These are phyloP conservation scores for Acanthisitta chloris DNA, from an alignment of 2,113 vertebrate genomes.

Conservation along the genomic window DNA sequence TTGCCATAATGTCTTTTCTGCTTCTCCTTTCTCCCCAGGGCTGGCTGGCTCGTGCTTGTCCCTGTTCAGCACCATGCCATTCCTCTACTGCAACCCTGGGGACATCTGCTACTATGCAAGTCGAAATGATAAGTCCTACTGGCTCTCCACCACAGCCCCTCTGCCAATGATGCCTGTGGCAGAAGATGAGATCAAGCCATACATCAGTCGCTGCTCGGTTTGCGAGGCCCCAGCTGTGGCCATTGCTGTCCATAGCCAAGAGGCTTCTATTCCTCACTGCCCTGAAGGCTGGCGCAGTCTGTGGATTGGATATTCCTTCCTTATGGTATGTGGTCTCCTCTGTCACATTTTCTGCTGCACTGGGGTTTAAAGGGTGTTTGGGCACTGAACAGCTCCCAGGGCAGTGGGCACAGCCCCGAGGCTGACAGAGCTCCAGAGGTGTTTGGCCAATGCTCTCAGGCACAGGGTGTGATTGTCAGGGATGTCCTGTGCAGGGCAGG, in stretches of 20 bases:
- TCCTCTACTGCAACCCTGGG: slow-evolving; percentile 97
- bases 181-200: slow-evolving; percentile 87
- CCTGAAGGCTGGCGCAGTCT: slow-evolving; percentile 92
- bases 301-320: slow-evolving; percentile 98
- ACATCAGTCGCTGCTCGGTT: slow-evolving; percentile 96
- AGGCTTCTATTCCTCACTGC: slow-evolving; percentile 91
- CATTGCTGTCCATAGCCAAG: slow-evolving; percentile 95
- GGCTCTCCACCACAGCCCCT: slow-evolving; percentile 94
- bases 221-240: slow-evolving; percentile 95
- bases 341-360: background rate
- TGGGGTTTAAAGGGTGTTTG: too few species aligned
- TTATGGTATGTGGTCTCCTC: slow-evolving; percentile 83
- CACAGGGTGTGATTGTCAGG: too few species aligned
- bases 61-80: slow-evolving; percentile 95
- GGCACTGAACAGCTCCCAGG: too few species aligned
- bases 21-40: slow-evolving; percentile 68
- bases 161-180: slow-evolving; percentile 98
- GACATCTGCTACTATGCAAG: slow-evolving; percentile 94
- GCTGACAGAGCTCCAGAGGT: too few species aligned
- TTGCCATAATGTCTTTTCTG: background rate
- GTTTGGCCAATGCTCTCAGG: too few species aligned
- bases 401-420: too few species aligned
- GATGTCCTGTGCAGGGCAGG: too few species aligned
- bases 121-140: slow-evolving; percentile 97
- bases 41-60: slow-evolving; percentile 93